Evolutionary conservation across 2,113 vertebrate genomes (phyloP).

Genomic region (Mus spicilegus): DNA sequence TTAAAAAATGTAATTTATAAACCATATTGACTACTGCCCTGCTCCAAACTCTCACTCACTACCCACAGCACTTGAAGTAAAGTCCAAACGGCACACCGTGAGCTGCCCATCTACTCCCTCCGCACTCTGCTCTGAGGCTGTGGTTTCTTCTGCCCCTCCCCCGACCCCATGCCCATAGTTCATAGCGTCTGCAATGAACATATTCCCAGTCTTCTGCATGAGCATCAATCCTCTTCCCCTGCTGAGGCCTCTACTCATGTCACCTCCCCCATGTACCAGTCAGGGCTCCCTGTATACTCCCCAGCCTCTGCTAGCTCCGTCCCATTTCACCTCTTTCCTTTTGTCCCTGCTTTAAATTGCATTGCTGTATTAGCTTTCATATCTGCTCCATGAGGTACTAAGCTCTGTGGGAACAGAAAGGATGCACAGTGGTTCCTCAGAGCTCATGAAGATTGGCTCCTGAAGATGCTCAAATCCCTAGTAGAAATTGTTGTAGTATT

Average conservation of each 20-base stretch:
- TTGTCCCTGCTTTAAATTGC: neutral
- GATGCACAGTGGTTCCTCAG: neutral
- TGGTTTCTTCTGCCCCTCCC: neutral
- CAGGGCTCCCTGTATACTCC: rapidly evolving
- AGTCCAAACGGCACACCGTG: neutral
- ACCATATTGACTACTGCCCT: neutral
- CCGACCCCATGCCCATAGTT: rapidly evolving
- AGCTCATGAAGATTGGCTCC: neutral
- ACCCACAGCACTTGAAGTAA: neutral
- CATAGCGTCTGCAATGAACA: neutral
- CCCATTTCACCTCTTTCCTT: neutral
- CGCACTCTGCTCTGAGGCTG: neutral
- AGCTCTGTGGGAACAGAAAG: neutral
- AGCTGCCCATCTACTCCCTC: rapidly evolving
- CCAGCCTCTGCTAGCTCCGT: neutral
- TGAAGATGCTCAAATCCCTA: neutral
- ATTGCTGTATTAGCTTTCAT: rapidly evolving
- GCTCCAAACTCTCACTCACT: neutral
- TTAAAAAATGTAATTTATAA: neutral
- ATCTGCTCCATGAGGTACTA: no score
- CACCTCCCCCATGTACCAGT: rapidly evolving
- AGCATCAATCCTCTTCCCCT: neutral
- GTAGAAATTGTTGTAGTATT: neutral
- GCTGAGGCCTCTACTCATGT: neutral
- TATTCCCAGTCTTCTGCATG: neutral